Conservation (phyloP, 2,113 vertebrate species). For the Barnardius zonarius region DNA sequence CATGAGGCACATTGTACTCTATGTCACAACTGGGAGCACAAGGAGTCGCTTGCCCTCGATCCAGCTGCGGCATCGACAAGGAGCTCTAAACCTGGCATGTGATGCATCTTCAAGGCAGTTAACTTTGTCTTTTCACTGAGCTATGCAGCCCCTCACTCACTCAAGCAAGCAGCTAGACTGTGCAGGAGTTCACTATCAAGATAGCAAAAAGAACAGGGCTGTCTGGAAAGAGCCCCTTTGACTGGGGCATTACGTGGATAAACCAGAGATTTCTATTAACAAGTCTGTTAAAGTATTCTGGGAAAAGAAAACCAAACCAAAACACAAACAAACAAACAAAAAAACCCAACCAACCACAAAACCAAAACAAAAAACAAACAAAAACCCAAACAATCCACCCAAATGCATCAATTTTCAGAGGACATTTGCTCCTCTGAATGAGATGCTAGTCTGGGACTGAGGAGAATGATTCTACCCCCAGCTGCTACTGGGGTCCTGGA, state of each 20-base stretch:
- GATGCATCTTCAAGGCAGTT: not conserved
- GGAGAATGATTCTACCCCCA: not conserved
- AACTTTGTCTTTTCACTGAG: not conserved
- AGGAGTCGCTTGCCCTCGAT: not conserved
- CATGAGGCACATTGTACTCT: not conserved
- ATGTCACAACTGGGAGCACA: rapidly evolving
- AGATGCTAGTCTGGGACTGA: not conserved
- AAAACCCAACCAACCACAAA: not conserved
- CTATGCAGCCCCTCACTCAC: not conserved
- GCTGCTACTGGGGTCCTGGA: not conserved
- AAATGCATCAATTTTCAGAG: not conserved
- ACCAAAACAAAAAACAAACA: no score
- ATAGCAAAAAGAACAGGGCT: not conserved
- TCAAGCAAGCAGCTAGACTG: not conserved
- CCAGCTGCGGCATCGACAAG: not conserved
- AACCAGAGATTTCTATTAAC: not conserved
- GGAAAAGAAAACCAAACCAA: no score
- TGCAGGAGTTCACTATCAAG: not conserved
- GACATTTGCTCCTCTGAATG: not conserved
- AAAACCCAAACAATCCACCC: not conserved
- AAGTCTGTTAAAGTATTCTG: not conserved
- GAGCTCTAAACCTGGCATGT: not conserved
- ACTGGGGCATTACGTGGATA: not conserved
- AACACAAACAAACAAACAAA: no score
- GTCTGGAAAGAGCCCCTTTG: not conserved